Evolutionary conservation across 1,140 invertebrate genomes (phyloP), one percentile per base, ranked within the genome.

Genomic region (Drosophila seguyi): DNA sequence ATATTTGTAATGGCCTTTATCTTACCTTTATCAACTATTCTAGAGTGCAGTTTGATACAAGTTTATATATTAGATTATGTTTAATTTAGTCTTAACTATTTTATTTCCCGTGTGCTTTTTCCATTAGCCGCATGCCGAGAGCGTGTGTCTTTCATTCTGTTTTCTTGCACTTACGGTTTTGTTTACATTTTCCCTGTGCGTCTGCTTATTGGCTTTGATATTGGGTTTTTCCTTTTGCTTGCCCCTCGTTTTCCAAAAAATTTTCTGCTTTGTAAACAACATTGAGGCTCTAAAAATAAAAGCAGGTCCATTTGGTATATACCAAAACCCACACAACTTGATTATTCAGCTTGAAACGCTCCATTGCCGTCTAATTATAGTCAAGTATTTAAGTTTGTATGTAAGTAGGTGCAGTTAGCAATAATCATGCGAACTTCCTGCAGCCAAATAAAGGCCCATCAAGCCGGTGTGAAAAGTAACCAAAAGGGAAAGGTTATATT

Each of bases 371-470:
- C 61, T 55, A 75, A 75, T 75, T 78, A 31, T 34, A 60, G 60
- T 36, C 34, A 41, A 61, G 50, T 63, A 63, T 62, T 50, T 56
- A 42, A 60, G 65, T 69, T 41, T 72, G 66, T 52, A 42, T 50
- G 66, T 57, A 58, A 73, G 16, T 62, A 60, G 47, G 69, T 74
- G 48, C 31, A 56, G 39, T 38, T 48, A 10, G 59, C 22, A 41
- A 65, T 75, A 75, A 75, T 67, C 75, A 75, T 76, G 79, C 62
- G 79, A 83, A 77, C 82, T 83, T 88, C 84, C 76, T 85, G 61
- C 69, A 66, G 39, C 42, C 41, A 18, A 34, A 29, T 55, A n/a
- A 34, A 18, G 44, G 36, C 29, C 71, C 22, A 18, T 29, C 14
- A 18, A 31, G 31, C 11, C 31, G 10, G 31, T 10, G 31, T 10